Evolutionary conservation across 2,888 invertebrate genomes (phyloP), one percentile per base, ranked within the genome.

Genomic region (Lysandra bellargus): DNA sequence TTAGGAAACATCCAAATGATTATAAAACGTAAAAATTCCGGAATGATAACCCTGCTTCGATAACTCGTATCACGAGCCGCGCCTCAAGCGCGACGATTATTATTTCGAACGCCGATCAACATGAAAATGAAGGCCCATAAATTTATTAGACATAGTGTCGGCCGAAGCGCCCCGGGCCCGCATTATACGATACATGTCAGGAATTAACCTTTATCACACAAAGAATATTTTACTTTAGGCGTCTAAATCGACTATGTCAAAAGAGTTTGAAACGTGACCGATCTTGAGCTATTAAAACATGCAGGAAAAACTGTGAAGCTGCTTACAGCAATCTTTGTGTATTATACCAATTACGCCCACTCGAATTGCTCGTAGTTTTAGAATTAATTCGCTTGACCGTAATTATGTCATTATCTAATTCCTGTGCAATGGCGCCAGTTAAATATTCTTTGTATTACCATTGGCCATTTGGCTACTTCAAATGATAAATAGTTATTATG

Each of bases 121-220:
- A 92, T 93, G 91, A 93, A 93, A 93, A 93, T 93, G 92, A 90
- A 92, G 88, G 91, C 87, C 89, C 92, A 93, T 94, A 94, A 94
- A 94, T 94, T 94, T 94, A 94, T 94, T 94, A 94, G 94, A 94
- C 94, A 92, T 92, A 93, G 93, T 93, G 94, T 94, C 93, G 93
- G 94, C 88, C 87, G 84, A 84, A 83, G 87, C 84, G 93, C 94
- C 93, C 83, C 87, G 81, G 93, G 94, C 92, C 87, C 87, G 91
- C 90, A 94, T 94, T 94, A 93, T 90, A 92, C 89, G 90, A 92
- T 92, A 92, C 92, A 93, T 94, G 94, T 94, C 93, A 93, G 91
- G 93, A 93, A 93, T 94, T 91, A 93, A 92, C 89, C 92, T 92
- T 93, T 94, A 94, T 91, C 90, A 89, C 92, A 91, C 88, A 86